Evolutionary conservation across 1,140 invertebrate genomes (phyloP).

Genomic region (Pseudomyrmex concolor): DNA sequence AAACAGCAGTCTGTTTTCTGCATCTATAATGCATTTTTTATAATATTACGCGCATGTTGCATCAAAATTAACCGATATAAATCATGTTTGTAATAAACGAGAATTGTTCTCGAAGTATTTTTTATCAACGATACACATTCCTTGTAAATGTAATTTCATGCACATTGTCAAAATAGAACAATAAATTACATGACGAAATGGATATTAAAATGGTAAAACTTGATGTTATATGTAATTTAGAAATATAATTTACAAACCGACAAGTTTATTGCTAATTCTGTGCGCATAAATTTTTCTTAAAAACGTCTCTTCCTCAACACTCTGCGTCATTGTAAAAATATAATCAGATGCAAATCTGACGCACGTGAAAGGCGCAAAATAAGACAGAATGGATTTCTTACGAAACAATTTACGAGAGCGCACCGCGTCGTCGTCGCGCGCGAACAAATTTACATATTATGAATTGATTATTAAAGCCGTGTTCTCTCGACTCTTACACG

Average conservation of each 20-base stretch:
- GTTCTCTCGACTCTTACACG: neutral
- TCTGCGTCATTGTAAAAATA: neutral
- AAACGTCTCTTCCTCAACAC: neutral
- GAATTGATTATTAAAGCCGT: conserved; percentile 35
- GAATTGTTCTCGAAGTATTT: conserved; percentile 20
- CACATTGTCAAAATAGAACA: neutral
- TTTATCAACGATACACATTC: neutral
- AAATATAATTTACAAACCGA: neutral
- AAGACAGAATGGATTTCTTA: conserved; percentile 20
- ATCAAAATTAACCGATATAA: conserved; percentile 32
- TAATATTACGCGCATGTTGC: neutral
- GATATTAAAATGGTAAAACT: neutral
- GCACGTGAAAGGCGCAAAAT: conserved; percentile 4
- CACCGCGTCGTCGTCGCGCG: neutral
- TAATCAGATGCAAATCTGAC: conserved; percentile 32
- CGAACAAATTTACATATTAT: conserved; percentile 47
- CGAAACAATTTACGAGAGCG: conserved; percentile 32
- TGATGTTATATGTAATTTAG: no score
- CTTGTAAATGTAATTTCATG: neutral
- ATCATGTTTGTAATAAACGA: neutral
- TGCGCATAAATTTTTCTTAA: neutral
- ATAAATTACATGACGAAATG: neutral
- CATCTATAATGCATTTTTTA: conserved; percentile 24
- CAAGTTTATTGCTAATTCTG: neutral
- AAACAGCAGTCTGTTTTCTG: conserved; percentile 22